Base-by-base conservation (phyloP, 2,113 vertebrate genomes). In the Piaya cayana region DNA sequence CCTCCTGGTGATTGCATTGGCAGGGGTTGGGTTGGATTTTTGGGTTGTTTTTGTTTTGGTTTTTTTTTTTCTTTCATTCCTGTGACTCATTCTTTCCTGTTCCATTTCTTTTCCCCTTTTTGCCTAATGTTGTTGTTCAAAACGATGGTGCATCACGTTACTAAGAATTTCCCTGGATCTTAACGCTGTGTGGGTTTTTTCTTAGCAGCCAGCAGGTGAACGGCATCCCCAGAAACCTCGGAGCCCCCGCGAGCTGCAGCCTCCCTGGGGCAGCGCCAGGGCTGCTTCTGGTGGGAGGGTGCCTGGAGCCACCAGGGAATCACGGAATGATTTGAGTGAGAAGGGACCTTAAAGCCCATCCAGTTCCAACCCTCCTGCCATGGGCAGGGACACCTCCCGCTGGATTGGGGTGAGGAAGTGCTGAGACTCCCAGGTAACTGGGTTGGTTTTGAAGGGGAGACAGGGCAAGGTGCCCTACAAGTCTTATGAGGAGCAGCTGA, bases 71-170 rank as follows among this genome's bases (percentile, higher is more conserved):
- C 39, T 76, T 94, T 76, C 37, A 14, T 77, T 91, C 76, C 75
- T 45, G 88, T 93, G 74, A 97, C 76, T 88, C 93, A 74, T 88
- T 70, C 85, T 43, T 88, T 93, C 82, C 60, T 92, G 63, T 86
- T 93, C 75, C 18, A 1, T 74, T 29, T 45, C 20, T 21, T 58
- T 49, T 13, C 20, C 16, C 52, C 67, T 59, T 81, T 81, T 86
- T 77, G 80, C 92, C 88, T 93, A 77, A 92, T 76, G 58, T 79
- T 87, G 45, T 76, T 86, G 72, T 95, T 92, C 60, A 47, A 32
- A 82, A 63, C 0, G 3, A 58, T 94, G 87, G 92, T 97, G 93
- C 96, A 95, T 85, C 89, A 82, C 70, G 75, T 95, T 95, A 96
- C 81, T 95, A 92, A 94, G 91, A 96, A 72, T 50, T 79, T 76